These are phyloP conservation scores for Allygus modestus DNA, from an alignment of 2,888 invertebrate species.

Conservation along the genomic window DNA sequence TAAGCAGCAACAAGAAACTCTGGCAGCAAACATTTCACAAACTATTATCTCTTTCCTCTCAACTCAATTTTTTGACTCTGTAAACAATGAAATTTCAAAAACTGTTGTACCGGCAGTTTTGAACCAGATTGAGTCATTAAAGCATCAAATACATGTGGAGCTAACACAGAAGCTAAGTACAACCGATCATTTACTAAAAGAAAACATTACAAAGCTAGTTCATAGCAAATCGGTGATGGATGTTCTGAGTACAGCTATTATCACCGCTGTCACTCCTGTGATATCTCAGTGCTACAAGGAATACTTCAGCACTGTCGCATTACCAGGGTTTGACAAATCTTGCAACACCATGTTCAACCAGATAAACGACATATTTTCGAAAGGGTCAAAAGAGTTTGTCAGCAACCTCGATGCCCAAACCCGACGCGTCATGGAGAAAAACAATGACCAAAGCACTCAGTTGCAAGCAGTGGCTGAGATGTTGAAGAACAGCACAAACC, in stretches of 20 bases:
- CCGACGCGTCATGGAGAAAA: slow-evolving; percentile 26
- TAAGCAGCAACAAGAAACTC: slow-evolving; percentile 76
- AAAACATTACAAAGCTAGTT: slow-evolving; percentile 88
- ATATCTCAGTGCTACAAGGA: slow-evolving; percentile 84
- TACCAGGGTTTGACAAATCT: slow-evolving; percentile 93
- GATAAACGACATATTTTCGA: slow-evolving; percentile 91
- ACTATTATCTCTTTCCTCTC: slow-evolving; percentile 76
- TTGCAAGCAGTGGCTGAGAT: slow-evolving; percentile 45
- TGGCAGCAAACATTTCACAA: slow-evolving; percentile 78
- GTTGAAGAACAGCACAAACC: slow-evolving; percentile 41
- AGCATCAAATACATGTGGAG: slow-evolving; percentile 85
- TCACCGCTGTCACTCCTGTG: slow-evolving; percentile 83
- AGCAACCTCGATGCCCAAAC: slow-evolving; percentile 73
- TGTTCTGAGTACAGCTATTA: slow-evolving; percentile 83
- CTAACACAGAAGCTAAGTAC: slow-evolving; percentile 84
- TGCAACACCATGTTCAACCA: slow-evolving; percentile 93
- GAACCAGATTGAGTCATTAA: slow-evolving; percentile 84
- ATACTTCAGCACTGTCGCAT: slow-evolving; percentile 84
- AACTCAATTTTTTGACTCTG: slow-evolving; percentile 78
- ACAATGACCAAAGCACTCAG: slow-evolving; percentile 38
- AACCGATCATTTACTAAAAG: slow-evolving; percentile 86
- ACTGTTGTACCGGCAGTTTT: slow-evolving; percentile 72
- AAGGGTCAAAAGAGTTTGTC: slow-evolving; percentile 94
- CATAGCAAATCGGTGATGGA: slow-evolving; percentile 89
- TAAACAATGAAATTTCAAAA: slow-evolving; percentile 79